phyloP scores from a whole-genome alignment of 2,797 vertebrate species.

The Danio choprae region DNA sequence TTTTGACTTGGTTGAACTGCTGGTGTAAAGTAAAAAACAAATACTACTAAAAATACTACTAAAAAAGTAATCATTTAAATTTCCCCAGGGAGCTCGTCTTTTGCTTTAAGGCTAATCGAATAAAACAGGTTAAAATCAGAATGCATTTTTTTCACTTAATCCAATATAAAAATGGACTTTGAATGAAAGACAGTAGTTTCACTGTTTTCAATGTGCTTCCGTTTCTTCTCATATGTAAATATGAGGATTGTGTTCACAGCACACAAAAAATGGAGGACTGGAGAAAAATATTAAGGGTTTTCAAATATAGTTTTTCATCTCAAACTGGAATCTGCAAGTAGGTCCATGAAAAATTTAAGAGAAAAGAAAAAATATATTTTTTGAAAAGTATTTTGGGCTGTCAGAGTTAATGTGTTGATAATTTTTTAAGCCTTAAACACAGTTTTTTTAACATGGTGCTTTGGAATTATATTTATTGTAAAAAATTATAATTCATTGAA shows the following conservation, averaged over 20 bases:
- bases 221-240: background rate
- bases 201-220: too few species aligned
- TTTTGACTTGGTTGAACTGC: too few species aligned
- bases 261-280: background rate
- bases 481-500: background rate
- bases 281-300: background rate
- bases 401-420: background rate
- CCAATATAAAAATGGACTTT: too few species aligned
- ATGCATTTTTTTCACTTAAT: too few species aligned
- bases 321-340: background rate
- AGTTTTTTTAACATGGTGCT: background rate
- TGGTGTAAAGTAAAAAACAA: too few species aligned
- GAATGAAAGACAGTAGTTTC: too few species aligned
- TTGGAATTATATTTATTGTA: background rate
- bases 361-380: background rate
- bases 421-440: too few species aligned
- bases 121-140: too few species aligned
- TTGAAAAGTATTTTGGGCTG: background rate
- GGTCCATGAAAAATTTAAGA: background rate
- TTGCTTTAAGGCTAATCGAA: too few species aligned
- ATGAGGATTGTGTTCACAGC: background rate
- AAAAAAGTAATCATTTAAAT: too few species aligned
- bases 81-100: too few species aligned
- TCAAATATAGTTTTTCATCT: background rate
- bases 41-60: too few species aligned